Evolutionary conservation across 2,113 vertebrate species (phyloP).

Genomic region (Pedetes capensis): DNA sequence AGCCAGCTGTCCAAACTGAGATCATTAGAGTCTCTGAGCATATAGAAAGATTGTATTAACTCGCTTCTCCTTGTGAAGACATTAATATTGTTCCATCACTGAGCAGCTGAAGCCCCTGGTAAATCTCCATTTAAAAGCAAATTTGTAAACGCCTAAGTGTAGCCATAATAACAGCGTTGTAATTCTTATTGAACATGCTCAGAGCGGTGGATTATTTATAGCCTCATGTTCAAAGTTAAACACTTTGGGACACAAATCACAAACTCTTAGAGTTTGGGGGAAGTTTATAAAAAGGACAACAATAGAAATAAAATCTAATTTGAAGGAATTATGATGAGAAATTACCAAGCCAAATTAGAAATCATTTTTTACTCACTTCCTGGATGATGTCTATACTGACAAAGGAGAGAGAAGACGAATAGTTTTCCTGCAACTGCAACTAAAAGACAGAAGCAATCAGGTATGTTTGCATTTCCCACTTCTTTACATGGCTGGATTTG

Average conservation of each 20-base stretch:
- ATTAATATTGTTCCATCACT: conserved; percentile 66
- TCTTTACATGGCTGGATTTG: not conserved
- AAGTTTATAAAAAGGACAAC: conserved; percentile 25
- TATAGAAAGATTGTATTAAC: conserved; percentile 73
- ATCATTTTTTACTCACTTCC: not conserved
- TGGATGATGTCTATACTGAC: not conserved
- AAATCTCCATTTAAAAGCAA: conserved; percentile 74
- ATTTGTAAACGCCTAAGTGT: conserved; percentile 70
- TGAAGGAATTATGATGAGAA: not conserved
- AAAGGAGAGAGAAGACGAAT: not conserved
- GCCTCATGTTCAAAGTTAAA: conserved; percentile 27
- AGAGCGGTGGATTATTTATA: conserved; percentile 54
- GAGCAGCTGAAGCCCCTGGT: conserved; percentile 63
- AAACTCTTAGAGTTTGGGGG: conserved; percentile 22
- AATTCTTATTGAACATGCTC: conserved; percentile 42
- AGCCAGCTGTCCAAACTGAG: conserved; percentile 63
- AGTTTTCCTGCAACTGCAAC: not conserved
- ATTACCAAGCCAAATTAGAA: not conserved
- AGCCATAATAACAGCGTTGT: conserved; percentile 61
- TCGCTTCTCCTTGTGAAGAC: conserved; percentile 51
- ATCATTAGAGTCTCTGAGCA: conserved; percentile 46
- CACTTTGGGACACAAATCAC: conserved; percentile 23
- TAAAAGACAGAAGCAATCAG: not conserved
- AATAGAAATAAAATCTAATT: conserved; percentile 39
- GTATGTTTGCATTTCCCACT: not conserved